These are phyloP conservation scores for Synanthedon andrenaeformis DNA, from an alignment of 2,888 invertebrate species.

Conservation along the genomic window DNA sequence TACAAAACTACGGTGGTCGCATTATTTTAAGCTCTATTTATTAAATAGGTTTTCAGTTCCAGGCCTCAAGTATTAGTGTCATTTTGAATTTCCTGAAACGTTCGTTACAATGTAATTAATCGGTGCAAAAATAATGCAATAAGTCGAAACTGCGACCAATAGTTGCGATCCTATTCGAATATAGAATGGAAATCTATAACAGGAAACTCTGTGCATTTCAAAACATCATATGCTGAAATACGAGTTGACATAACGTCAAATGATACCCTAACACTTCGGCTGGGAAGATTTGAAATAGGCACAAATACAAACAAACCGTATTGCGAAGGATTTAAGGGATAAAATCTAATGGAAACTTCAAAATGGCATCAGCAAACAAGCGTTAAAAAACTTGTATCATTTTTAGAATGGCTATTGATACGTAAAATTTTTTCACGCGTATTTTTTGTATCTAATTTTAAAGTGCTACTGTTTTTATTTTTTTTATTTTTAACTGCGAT, in stretches of 20 bases:
- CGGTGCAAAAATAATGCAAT: no score
- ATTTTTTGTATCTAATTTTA: slow-evolving; percentile 10
- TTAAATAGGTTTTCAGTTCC: no score
- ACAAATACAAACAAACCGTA: slow-evolving; percentile 1
- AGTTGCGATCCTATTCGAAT: not conserved
- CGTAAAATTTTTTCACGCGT: slow-evolving; percentile 12
- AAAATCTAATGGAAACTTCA: not conserved
- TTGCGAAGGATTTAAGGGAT: not conserved
- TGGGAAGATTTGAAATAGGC: not conserved
- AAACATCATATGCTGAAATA: slow-evolving; percentile 5
- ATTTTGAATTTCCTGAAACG: no score
- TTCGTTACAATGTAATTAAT: no score
- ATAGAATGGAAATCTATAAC: not conserved
- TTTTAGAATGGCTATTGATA: slow-evolving; percentile 19
- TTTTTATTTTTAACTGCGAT: not conserved
- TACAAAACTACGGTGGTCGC: no score
- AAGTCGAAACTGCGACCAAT: no score
- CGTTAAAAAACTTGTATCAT: slow-evolving; percentile 8
- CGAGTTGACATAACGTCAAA: slow-evolving; percentile 15
- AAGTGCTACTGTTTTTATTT: not conserved
- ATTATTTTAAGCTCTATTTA: no score
- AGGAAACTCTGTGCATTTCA: not conserved
- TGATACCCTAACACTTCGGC: slow-evolving; percentile 9
- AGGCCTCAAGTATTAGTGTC: no score
- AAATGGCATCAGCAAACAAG: not conserved